A percentile compares a stretch with the other conserved stretches of the same genome.
Conservation (phyloP, 1,140 invertebrate genomes). For the Arctopsyche grandis region DNA sequence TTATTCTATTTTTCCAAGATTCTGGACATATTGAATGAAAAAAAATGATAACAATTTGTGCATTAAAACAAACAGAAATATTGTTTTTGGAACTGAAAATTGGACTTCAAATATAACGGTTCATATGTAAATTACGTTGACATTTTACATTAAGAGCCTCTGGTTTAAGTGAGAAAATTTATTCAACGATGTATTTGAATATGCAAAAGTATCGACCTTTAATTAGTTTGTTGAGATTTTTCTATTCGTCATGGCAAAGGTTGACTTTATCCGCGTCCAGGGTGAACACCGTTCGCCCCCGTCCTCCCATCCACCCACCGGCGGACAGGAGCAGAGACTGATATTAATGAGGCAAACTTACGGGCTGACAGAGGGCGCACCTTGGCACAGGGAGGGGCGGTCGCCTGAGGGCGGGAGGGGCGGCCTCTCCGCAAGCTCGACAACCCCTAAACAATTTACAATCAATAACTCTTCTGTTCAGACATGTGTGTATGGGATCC, state of each 20-base stretch:
- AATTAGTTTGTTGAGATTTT: neutral
- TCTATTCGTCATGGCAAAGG: slow-evolving; percentile 5
- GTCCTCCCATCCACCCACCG: neutral
- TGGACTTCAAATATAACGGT: too few species aligned
- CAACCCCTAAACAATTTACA: slow-evolving; percentile 54
- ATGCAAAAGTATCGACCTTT: too few species aligned
- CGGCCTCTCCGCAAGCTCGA: slow-evolving; percentile 30
- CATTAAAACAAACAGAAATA: too few species aligned
- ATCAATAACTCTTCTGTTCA: slow-evolving; percentile 56
- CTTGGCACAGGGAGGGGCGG: slow-evolving; percentile 43
- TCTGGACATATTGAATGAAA: too few species aligned
- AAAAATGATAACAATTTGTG: too few species aligned
- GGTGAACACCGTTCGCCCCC: neutral
- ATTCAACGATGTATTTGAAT: too few species aligned
- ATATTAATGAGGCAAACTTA: slow-evolving; percentile 56
- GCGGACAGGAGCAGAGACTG: slow-evolving; percentile 52
- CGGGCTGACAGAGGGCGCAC: slow-evolving; percentile 53
- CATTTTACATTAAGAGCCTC: too few species aligned
- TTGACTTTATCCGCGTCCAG: slow-evolving; percentile 30
- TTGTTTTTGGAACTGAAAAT: too few species aligned
- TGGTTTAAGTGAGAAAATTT: too few species aligned
- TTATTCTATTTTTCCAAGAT: too few species aligned
- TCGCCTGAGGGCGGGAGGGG: slow-evolving; percentile 16
- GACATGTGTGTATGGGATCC: slow-evolving; percentile 52
- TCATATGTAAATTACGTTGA: too few species aligned